Evolutionary conservation across 2,888 invertebrate genomes (phyloP), one percentile per base, ranked within the genome.

Genomic region (Lordiphosa andalusiaca): DNA sequence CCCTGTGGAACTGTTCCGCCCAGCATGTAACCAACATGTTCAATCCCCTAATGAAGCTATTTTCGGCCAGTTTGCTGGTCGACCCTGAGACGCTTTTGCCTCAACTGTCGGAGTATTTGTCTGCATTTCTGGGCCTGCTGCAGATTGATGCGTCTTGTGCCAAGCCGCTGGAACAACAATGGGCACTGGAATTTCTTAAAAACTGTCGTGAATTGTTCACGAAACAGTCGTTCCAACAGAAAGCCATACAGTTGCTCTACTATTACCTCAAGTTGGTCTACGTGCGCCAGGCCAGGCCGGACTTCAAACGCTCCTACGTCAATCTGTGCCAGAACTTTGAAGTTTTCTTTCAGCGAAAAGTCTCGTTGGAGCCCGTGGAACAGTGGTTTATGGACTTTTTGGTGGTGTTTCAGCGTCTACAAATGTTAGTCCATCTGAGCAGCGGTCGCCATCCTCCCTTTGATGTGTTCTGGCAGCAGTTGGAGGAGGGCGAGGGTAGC

Each of bases 301-400:
- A 78, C n/a, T 73, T 87, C 4, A 66, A 73, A 19, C 54, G 30
- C 3, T 53, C 50, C 0, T 86, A 86, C 37, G 52, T 60, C 0
- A 78, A 77, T 36, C 44, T 83, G 0, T 65, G 71, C n/a, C 61
- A 62, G 7, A 86, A 88, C 40, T 70, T 88, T 33, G 55, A 55
- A 1, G 36, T 21, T 1, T 84, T 85, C 35, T 80, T 86, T 7
- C 75, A 85, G 9, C 59, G 56, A 2, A 66, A 72, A 7, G n/a
- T 44, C 5, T n/a, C 37, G 0, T 10, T 53, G 0, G 21, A 55
- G 13, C 46, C 16, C 2, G 54, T 67, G 42, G 75, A 87, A 6
- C 44, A 67, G 4, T 89, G 89, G 89, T 80, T 84, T 30, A 69
- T 72, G 7, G 86, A 87, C 33, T 58, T 74, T 7, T 30, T 87